Base-by-base conservation (phyloP, 2,113 vertebrate genomes). In the Scomber colias region DNA sequence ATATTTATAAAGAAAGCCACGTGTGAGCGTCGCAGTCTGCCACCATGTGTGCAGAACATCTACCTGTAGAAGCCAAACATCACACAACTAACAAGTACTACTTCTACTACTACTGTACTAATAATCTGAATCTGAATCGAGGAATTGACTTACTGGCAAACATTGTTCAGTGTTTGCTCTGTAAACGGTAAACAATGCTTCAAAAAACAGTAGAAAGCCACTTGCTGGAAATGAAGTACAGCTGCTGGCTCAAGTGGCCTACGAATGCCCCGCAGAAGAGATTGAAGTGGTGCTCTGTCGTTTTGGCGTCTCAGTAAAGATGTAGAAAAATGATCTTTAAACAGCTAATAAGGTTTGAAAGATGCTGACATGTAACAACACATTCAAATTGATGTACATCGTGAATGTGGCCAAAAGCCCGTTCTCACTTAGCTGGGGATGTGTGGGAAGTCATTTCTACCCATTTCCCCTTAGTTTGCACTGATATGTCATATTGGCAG, bases 401-500 rank as follows among this genome's bases (percentile, higher is more conserved):
- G 0, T 24, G 75, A 75, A 51, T 48, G n/a, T 59, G 71, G 54
- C 65, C 50, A 75, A 71, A 53, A 7, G 75, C 60, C 59, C 45
- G 74, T 24, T 82, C 63, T 45, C 27, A 54, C 74, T n/a, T 57
- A 53, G 70, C 40, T 50, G 11, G 56, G 57, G 67, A 59, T 71
- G 59, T 75, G 63, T 83, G 79, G 53, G 74, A 81, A 85, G 79
- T 71, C 19, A n/a, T 83, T 84, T 76, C 63, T 46, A 13, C 66
- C 40, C 59, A 4, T 77, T 68, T 75, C 71, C 24, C 62, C 24
- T 1, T 54, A 54, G 81, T 76, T 77, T 83, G 72, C 53, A 8
- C 68, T 50, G 80, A 81, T 78, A 84, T 86, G 84, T 88, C 81
- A 75, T 60, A 49, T 24, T 86, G 87, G 71, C 87, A 86, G 82